Conservation (phyloP, 2,888 invertebrate species). For the Callosobruchus maculatus region DNA sequence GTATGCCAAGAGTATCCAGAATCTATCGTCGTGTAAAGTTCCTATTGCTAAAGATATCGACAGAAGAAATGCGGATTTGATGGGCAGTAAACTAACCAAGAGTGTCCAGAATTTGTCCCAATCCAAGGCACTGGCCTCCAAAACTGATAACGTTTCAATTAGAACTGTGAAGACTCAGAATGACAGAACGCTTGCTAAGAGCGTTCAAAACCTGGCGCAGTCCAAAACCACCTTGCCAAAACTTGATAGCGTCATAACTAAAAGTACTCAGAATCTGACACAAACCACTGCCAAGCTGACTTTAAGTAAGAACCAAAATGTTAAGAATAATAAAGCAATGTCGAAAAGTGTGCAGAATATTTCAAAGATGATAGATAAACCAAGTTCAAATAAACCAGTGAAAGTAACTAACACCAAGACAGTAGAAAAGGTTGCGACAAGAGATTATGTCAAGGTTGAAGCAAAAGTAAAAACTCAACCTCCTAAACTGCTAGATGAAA, state of each 20-base stretch:
- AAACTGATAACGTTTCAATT: conserved; percentile 2
- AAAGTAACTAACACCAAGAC: not conserved
- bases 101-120: conserved; percentile 27
- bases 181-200: conserved; percentile 15
- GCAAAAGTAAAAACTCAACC: not conserved
- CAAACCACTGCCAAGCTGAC: not conserved
- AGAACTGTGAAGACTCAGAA: not conserved
- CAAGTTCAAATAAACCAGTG: not conserved
- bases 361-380: not conserved
- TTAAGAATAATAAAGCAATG: conserved; percentile 7
- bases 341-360: conserved; percentile 19
- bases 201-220: conserved; percentile 14
- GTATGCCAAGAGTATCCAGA: not conserved
- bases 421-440: not conserved
- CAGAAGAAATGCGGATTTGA: not conserved
- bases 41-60: not conserved
- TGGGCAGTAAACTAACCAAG: conserved; percentile 9
- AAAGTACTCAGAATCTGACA: conserved; percentile 12
- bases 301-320: not conserved
- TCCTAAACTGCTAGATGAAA: not conserved
- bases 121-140: conserved; percentile 15
- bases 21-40: not conserved
- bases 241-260: conserved; percentile 12
- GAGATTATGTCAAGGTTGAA: not conserved
- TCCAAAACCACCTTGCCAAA: conserved; percentile 14